phyloP scores from a whole-genome alignment of 2,797 vertebrate species.

The Sparidentex hasta region DNA sequence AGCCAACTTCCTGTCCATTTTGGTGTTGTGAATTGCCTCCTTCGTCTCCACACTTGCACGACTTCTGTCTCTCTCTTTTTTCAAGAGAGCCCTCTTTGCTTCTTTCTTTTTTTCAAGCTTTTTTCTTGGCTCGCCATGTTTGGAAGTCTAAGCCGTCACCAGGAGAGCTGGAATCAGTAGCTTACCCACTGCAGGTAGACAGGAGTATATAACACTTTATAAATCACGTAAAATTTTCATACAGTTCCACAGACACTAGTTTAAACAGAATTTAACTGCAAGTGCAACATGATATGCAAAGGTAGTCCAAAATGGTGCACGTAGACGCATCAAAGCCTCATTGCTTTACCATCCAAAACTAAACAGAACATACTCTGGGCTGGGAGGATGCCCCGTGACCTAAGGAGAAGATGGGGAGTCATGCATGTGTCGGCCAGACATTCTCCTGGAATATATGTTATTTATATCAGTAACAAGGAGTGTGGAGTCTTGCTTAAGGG shows the following conservation, averaged over 20 bases:
- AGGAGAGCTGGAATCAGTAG: too few relatives aligned
- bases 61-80: too few relatives aligned
- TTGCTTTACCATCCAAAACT: background rate
- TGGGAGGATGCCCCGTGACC: background rate
- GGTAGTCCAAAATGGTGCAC: background rate
- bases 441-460: background rate
- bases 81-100: too few relatives aligned
- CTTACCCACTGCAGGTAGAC: too few relatives aligned
- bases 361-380: slow-evolving; percentile 3
- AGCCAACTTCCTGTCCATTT: too few relatives aligned
- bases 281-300: background rate
- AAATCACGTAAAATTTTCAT: background rate
- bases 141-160: too few relatives aligned
- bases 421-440: slow-evolving; percentile 1
- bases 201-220: too few relatives aligned
- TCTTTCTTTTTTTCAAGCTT: too few relatives aligned
- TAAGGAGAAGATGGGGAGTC: background rate
- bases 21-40: too few relatives aligned
- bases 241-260: background rate
- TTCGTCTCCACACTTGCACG: too few relatives aligned
- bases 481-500: slow-evolving; percentile 21
- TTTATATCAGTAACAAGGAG: slow-evolving; percentile 19
- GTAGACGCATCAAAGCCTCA: background rate
- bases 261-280: background rate
- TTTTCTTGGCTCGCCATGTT: too few relatives aligned